phyloP scores from a whole-genome alignment of 2,797 vertebrate genomes.

The Uromys caudimaculatus region DNA sequence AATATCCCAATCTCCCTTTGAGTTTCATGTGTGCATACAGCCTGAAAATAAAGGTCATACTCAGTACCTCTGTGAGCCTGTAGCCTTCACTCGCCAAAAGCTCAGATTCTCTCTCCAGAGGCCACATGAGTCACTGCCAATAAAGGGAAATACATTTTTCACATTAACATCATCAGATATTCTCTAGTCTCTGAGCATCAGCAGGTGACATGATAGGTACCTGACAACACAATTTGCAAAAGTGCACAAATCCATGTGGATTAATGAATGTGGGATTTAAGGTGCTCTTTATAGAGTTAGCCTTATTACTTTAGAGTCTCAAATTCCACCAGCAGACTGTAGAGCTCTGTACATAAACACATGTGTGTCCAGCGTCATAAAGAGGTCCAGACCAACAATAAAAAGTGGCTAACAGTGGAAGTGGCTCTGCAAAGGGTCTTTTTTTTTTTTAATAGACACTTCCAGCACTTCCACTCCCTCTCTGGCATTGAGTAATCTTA shows the following conservation, averaged over 20 bases:
- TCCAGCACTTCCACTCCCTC: constrained; percentile 34
- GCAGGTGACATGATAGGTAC: background rate
- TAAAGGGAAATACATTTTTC: constrained; percentile 8
- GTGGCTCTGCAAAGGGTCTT: constrained; percentile 56
- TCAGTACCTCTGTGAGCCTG: background rate
- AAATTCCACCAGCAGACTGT: background rate
- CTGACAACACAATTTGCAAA: constrained; percentile 38
- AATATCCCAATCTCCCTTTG: constrained; percentile 16
- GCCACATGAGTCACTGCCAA: background rate
- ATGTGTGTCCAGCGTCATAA: constrained; percentile 40
- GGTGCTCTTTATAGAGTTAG: background rate
- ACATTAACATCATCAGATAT: background rate
- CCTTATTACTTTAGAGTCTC: constrained; percentile 35
- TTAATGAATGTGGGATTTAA: constrained; percentile 44
- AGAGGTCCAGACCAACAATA: constrained; percentile 54
- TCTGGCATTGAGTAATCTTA: constrained; percentile 85
- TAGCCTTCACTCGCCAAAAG: background rate
- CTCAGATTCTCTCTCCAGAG: background rate
- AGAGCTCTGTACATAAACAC: background rate
- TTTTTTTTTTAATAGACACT: background rate
- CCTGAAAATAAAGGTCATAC: constrained; percentile 35
- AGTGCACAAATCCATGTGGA: background rate
- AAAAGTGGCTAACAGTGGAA: constrained; percentile 66
- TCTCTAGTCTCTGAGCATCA: constrained; percentile 23
- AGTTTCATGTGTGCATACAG: background rate